These are phyloP conservation scores for Pseudomyrmex flavicornis DNA, from an alignment of 1,140 invertebrate species.

Conservation along the genomic window DNA sequence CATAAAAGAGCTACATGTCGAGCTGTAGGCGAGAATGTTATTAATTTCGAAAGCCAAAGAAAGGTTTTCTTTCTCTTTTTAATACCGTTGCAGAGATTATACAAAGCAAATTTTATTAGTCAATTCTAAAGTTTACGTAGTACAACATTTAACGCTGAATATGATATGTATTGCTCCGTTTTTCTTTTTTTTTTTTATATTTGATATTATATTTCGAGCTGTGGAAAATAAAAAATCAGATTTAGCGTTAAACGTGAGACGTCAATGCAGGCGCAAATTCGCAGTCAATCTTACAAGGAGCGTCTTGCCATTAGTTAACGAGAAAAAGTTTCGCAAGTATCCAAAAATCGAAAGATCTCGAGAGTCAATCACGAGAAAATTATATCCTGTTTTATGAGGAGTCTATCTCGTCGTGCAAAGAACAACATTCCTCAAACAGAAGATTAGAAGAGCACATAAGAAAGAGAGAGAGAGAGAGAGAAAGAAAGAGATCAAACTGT, in stretches of 20 bases:
- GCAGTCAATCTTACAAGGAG: slow-evolving; percentile 15
- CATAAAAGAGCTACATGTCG: not conserved
- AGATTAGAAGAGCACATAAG: slow-evolving; percentile 58
- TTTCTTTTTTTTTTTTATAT: not conserved
- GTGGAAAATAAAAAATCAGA: not conserved
- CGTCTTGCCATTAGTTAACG: slow-evolving; percentile 15
- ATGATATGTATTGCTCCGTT: not conserved
- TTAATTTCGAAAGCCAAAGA: slow-evolving; percentile 26
- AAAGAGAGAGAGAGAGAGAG: not conserved
- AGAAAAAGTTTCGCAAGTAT: not conserved
- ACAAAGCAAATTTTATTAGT: not conserved
- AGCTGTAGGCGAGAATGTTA: slow-evolving; percentile 5
- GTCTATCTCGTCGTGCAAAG: slow-evolving; percentile 77
- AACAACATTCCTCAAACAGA: slow-evolving; percentile 80
- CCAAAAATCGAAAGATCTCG: not conserved
- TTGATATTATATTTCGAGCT: too few species aligned
- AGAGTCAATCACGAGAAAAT: slow-evolving; percentile 8
- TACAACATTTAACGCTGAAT: slow-evolving; percentile 33
- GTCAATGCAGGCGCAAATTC: slow-evolving; percentile 21
- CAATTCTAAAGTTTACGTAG: not conserved
- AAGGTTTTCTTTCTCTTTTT: not conserved
- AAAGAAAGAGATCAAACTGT: slow-evolving; percentile 6
- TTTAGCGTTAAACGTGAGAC: slow-evolving; percentile 20
- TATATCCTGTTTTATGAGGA: slow-evolving; percentile 8
- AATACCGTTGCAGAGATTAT: slow-evolving; percentile 9